A percentile compares a stretch with the other conserved stretches of the same genome.
These are phyloP conservation scores for Heliconius cydno DNA, from an alignment of 2,888 invertebrate genomes.

Conservation along the genomic window DNA sequence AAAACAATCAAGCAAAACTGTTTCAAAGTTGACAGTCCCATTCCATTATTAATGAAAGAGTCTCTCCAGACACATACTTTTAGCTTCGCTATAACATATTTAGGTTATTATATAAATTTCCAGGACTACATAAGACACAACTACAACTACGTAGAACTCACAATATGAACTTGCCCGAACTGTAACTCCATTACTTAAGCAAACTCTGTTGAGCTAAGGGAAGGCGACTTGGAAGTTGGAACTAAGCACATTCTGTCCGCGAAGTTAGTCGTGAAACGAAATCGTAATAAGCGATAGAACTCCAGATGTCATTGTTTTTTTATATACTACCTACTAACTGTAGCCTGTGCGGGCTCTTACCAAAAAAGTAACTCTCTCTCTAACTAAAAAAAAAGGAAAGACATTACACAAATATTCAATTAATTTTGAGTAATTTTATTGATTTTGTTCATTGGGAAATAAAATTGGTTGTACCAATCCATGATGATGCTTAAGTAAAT, in stretches of 20 bases:
- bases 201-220: conserved; percentile 20
- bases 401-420: too few relatives aligned
- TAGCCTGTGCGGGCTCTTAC: too few relatives aligned
- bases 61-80: neutral
- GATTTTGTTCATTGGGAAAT: too few relatives aligned
- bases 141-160: neutral
- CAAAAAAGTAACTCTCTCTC: too few relatives aligned
- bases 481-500: too few relatives aligned
- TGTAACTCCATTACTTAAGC: conserved; percentile 25
- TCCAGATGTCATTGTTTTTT: neutral
- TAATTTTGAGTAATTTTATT: too few relatives aligned
- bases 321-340: too few relatives aligned
- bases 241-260: conserved; percentile 19
- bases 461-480: too few relatives aligned
- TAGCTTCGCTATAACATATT: neutral
- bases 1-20: neutral
- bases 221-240: conserved; percentile 25
- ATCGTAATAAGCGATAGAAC: neutral
- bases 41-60: neutral
- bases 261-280: conserved; percentile 17
- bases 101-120: conserved; percentile 13
- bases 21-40: neutral
- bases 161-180: conserved; percentile 21
- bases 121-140: neutral
- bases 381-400: too few relatives aligned